Evolutionary conservation across 2,888 invertebrate genomes (phyloP).

Genomic region (Drosophila mettleri): DNA sequence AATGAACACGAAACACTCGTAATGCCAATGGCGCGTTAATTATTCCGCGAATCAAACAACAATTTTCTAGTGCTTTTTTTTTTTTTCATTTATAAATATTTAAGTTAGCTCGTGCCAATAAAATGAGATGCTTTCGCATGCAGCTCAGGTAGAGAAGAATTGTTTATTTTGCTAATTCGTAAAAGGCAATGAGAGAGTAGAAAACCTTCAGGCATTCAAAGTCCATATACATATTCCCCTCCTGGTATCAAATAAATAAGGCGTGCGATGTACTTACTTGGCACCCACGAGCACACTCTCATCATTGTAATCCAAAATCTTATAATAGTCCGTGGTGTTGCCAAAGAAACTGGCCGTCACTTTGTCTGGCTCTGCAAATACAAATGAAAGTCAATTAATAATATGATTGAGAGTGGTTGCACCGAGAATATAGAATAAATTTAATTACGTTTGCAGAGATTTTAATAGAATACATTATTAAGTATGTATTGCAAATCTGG

Average conservation of each 20-base stretch:
- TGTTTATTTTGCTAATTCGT: slow-evolving; percentile 35
- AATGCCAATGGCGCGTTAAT: slow-evolving; percentile 60
- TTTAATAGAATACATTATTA: too few relatives aligned
- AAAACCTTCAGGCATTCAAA: slow-evolving; percentile 18
- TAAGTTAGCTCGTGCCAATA: slow-evolving; percentile 53
- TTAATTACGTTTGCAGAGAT: too few relatives aligned
- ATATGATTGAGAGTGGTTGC: neutral
- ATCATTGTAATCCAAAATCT: slow-evolving; percentile 94
- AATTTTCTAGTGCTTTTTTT: slow-evolving; percentile 20
- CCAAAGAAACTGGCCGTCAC: slow-evolving; percentile 91
- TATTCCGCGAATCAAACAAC: slow-evolving; percentile 62
- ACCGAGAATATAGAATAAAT: too few relatives aligned
- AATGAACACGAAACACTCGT: slow-evolving; percentile 12
- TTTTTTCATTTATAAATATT: slow-evolving; percentile 59
- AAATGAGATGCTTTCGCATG: slow-evolving; percentile 37
- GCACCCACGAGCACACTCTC: slow-evolving; percentile 95
- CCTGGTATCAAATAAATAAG: slow-evolving; percentile 8
- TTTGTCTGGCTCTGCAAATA: slow-evolving; percentile 89
- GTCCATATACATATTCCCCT: neutral
- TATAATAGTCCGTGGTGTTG: slow-evolving; percentile 94
- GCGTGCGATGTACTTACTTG: slow-evolving; percentile 87
- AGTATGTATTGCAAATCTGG: too few relatives aligned
- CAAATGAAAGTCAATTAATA: slow-evolving; percentile 66
- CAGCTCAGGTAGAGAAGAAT: slow-evolving; percentile 53
- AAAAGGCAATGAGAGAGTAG: slow-evolving; percentile 29